These are phyloP conservation scores for Perca flavescens DNA, from an alignment of 2,113 vertebrate genomes.

Conservation along the genomic window DNA sequence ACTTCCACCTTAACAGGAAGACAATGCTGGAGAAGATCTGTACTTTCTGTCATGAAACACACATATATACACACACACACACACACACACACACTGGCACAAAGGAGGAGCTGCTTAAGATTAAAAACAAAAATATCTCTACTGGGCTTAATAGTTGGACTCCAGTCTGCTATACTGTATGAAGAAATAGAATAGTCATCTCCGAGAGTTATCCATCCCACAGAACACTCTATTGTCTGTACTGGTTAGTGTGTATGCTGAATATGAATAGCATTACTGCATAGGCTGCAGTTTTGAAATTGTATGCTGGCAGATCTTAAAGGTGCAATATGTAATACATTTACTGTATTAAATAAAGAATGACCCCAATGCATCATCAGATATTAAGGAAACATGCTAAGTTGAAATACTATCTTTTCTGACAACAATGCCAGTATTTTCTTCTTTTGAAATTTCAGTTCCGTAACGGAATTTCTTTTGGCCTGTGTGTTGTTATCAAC, in stretches of 20 bases:
- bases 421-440: too few relatives aligned
- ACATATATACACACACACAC: too few relatives aligned
- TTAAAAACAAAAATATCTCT: neutral
- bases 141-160: neutral
- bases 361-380: too few relatives aligned
- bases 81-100: neutral
- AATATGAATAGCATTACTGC: conserved; percentile 6
- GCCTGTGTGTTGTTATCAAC: too few relatives aligned
- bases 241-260: neutral
- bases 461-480: too few relatives aligned
- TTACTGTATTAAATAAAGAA: too few relatives aligned
- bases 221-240: neutral
- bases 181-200: neutral
- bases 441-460: too few relatives aligned
- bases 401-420: too few relatives aligned
- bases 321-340: too few relatives aligned
- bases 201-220: neutral
- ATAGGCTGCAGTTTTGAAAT: neutral
- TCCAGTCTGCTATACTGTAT: neutral
- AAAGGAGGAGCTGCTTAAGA: neutral
- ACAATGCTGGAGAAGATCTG: neutral
- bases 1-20: conserved; percentile 5
- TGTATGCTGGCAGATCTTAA: neutral
- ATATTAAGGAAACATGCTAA: too few relatives aligned
- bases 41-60: neutral